Evolutionary conservation across 2,888 invertebrate genomes (phyloP), one percentile per base, ranked within the genome.

Genomic region (Azorinus chamasolen): DNA sequence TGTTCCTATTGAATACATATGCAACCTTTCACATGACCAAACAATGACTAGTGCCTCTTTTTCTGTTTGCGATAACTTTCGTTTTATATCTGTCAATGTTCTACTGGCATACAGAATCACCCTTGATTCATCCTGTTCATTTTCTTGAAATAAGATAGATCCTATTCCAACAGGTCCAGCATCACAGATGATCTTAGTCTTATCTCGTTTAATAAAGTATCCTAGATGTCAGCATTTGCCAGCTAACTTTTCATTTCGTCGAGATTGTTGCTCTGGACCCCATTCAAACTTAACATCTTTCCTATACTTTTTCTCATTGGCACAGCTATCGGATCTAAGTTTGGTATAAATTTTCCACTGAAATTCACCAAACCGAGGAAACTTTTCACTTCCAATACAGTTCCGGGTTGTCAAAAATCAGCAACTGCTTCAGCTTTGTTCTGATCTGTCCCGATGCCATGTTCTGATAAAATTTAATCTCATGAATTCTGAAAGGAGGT

Each of bases 1-100:
- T 20, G 22, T 73, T 8, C 89, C 88, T 20, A 69, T 71, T 2
- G 89, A 53, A 41, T 77, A 88, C 18, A 77, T 10, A 22, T 83
- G 69, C 48, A 86, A 87, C 6, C 83, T 70, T 53, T 88, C 85
- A 61, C 83, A 84, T 4, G 83, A 83, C 88, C 87, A 86, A 10
- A 64, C 74, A 0, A 78, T n/a, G 0, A 39, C 74, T 0, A 82
- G 64, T 8, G 77, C 82, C 25, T 79, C 82, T 55, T 59, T 66
- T 27, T 84, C 84, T 1, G 79, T 79, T 51, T 82, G 79, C 12
- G 74, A 82, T 24, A 76, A 81, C n/a, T n/a, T n/a, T 4, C 43
- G 48, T 46, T 83, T 79, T 22, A 70, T 51, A 37, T 71, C 65
- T 0, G 37, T 65, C 57, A 79, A 63, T 18, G 58, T 65, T 2